Evolutionary conservation across 2,888 invertebrate genomes (phyloP).

Genomic region (Acronicta psi): DNA sequence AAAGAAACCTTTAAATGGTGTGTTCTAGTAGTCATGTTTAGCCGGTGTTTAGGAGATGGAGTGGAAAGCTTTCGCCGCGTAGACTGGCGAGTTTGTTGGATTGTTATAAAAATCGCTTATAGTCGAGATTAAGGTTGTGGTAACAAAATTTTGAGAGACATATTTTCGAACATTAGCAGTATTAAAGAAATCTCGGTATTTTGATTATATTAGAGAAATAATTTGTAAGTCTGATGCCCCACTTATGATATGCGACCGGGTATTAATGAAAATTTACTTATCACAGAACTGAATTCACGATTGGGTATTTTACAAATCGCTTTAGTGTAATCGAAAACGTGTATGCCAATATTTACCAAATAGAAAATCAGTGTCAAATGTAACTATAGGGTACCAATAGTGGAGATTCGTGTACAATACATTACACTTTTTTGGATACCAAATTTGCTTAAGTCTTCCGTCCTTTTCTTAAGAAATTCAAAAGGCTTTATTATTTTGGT

Average conservation of each 20-base stretch:
- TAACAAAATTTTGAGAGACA: constrained; percentile 85
- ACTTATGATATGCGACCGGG: constrained; percentile 68
- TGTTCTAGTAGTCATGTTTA: constrained; percentile 72
- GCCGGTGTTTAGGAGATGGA: constrained; percentile 67
- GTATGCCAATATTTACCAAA: constrained; percentile 71
- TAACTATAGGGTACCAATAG: constrained; percentile 84
- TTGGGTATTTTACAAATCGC: constrained; percentile 69
- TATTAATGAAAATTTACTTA: constrained; percentile 57
- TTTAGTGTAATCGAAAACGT: constrained; percentile 67
- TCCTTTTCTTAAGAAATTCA: constrained; percentile 79
- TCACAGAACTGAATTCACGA: constrained; percentile 69
- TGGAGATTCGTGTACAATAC: constrained; percentile 71
- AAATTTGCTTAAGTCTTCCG: constrained; percentile 86
- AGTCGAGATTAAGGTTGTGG: constrained; percentile 86
- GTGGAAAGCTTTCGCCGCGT: constrained; percentile 73
- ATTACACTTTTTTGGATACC: constrained; percentile 70
- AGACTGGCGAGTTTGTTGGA: constrained; percentile 79
- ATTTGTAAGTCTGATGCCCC: constrained; percentile 79
- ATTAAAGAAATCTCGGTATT: constrained; percentile 81
- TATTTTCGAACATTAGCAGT: constrained; percentile 86
- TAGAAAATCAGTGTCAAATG: constrained; percentile 83
- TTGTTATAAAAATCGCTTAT: constrained; percentile 84
- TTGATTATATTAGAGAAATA: constrained; percentile 77
- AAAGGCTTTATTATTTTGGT: constrained; percentile 59
- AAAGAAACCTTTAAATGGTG: constrained; percentile 57